phyloP scores from a whole-genome alignment of 2,113 vertebrate genomes.

The Bostrychus sinensis region DNA sequence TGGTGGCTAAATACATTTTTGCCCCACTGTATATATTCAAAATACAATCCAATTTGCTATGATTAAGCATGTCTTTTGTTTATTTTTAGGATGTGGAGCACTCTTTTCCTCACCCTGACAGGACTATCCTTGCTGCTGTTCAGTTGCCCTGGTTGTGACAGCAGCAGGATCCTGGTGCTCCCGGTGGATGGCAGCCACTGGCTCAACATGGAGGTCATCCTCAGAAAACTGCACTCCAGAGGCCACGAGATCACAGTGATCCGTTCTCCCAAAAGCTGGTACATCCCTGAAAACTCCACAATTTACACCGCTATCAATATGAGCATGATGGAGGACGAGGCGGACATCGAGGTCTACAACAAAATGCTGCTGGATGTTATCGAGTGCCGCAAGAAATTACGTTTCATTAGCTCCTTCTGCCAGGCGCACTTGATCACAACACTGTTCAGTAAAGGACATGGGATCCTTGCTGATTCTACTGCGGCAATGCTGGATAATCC shows the following conservation, averaged over 20 bases:
- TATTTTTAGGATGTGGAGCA: constrained; percentile 36
- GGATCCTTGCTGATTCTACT: constrained; percentile 18
- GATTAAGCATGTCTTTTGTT: too few relatives aligned
- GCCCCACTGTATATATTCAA: too few relatives aligned
- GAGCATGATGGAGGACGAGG: constrained; percentile 40
- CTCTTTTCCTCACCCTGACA: not conserved
- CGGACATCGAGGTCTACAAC: constrained; percentile 46
- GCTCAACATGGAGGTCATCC: constrained; percentile 81
- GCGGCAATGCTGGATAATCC: constrained; percentile 64
- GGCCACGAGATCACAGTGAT: constrained; percentile 80
- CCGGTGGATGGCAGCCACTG: constrained; percentile 84
- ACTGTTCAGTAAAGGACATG: constrained; percentile 8
- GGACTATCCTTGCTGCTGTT: constrained; percentile 44
- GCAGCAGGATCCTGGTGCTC: constrained; percentile 81
- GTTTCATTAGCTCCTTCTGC: constrained; percentile 55
- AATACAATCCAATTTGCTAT: too few relatives aligned
- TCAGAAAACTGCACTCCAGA: constrained; percentile 74
- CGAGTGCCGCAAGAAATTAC: constrained; percentile 25
- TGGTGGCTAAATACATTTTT: too few relatives aligned
- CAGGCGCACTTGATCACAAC: not conserved
- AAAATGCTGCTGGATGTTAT: constrained; percentile 40
- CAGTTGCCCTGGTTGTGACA: not conserved
- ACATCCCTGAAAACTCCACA: constrained; percentile 60
- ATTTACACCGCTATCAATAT: constrained; percentile 49
- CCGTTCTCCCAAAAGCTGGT: constrained; percentile 71